phyloP scores from a whole-genome alignment of 2,113 vertebrate species.

The Oncorhynchus mykiss region DNA sequence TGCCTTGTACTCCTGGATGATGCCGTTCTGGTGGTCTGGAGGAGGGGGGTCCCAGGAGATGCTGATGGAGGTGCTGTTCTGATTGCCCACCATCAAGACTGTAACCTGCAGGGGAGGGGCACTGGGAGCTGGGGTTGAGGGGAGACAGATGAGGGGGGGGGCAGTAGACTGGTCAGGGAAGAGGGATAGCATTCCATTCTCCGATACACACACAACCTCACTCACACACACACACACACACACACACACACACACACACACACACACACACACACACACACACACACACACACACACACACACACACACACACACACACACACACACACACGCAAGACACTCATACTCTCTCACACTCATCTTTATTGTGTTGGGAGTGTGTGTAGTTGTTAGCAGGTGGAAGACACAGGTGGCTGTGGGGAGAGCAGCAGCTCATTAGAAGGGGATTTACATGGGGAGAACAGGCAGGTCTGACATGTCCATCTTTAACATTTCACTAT shows the following conservation, averaged over 20 bases:
- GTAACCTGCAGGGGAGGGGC: slow-evolving; percentile 97
- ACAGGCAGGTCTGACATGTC: slow-evolving; percentile 41
- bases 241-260: slow-evolving; percentile 1
- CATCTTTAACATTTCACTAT: slow-evolving; percentile 53
- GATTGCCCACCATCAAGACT: slow-evolving; percentile 90
- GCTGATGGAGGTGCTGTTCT: slow-evolving; percentile 98
- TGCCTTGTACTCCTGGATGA: slow-evolving; percentile 99
- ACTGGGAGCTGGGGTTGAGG: slow-evolving; percentile 85
- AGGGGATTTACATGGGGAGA: slow-evolving; percentile 60
- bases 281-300: no score
- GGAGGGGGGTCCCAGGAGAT: slow-evolving; percentile 98
- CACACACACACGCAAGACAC: background rate
- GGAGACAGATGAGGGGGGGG: slow-evolving; percentile 29
- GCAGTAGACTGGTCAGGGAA: background rate
- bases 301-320: no score
- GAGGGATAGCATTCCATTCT: background rate
- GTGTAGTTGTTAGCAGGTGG: background rate
- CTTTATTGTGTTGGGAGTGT: background rate
- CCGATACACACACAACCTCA: background rate
- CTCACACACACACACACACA: background rate
- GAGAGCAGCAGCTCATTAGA: slow-evolving; percentile 61
- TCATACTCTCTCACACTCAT: background rate
- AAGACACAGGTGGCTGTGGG: slow-evolving; percentile 41
- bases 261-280: background rate
- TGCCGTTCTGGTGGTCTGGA: slow-evolving; percentile 93